Evolutionary conservation across 1,140 invertebrate species (phyloP), one percentile per base, ranked within the genome.

Genomic region (Epicauta chinensis): DNA sequence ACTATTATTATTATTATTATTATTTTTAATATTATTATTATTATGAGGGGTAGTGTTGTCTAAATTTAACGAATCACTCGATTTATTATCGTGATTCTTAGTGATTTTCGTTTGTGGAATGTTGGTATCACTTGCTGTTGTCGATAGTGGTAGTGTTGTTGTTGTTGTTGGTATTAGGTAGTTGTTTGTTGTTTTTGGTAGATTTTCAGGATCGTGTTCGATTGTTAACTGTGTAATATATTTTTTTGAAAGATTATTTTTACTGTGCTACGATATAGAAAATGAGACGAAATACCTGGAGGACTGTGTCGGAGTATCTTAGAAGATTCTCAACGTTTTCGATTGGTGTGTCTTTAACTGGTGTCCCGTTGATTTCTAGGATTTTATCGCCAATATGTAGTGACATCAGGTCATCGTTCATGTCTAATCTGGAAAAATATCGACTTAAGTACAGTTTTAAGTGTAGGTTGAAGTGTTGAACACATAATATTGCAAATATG

Each of bases 381-480:
- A 96, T 93, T 66, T 83, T 77, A 71, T 96, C 92, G 13, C 92
- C 92, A 59, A 95, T 86, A 68, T 91, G 90, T 31, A 93, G 74
- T 10, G 88, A 84, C 77, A 91, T 84, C 13, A 91, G 72, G 59
- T 89, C 87, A 60, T 82, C 82, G 58, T 84, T 86, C 43, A 87
- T 79, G 64, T 92, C 87, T 58, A 93, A 78, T 65, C 91, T 93
- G 48, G 36, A 63, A 58, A n/a, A 12, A 56, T 41, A n/a, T n/a
- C n/a, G n/a, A n/a, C n/a, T n/a, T n/a, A n/a, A n/a, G n/a, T n/a
- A n/a, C n/a, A n/a, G n/a, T n/a, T n/a, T n/a, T n/a, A n/a, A n/a
- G n/a, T n/a, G n/a, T n/a, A n/a, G n/a, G n/a, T n/a, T n/a, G n/a
- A n/a, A n/a, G n/a, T n/a, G n/a, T n/a, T n/a, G n/a, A n/a, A n/a